Base-by-base conservation (phyloP, 2,888 invertebrate genomes). In the Euproctis similis region DNA sequence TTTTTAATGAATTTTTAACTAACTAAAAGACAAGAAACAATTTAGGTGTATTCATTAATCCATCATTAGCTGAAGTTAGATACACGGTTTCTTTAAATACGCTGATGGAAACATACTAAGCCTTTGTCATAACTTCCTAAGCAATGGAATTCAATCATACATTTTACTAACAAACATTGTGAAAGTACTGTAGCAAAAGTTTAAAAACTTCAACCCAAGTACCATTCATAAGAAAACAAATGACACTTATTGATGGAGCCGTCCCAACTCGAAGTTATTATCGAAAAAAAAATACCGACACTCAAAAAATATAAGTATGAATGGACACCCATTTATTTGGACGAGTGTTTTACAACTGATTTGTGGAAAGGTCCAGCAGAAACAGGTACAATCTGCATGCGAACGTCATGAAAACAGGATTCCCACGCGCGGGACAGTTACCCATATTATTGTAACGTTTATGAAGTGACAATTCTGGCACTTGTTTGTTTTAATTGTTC, bases 371-470 rank as follows among this genome's bases (percentile, higher is more conserved):
- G 40, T 39, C 32, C 30, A 42, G 61, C n/a, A n/a, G n/a, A n/a
- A n/a, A 62, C 70, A 74, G 74, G 75, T 74, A 69, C 57, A 59
- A 54, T 72, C 70, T 75, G 78, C 77, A 74, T 81, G 81, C 80
- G 81, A 82, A 78, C 70, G 65, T 36, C 37, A 35, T 45, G 36
- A 41, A 47, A 42, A 42, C 43, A 41, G 32, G 12, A 58, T 81
- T 82, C 82, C 77, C 84, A 82, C 82, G 82, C 39, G 57, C 61
- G 62, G 66, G 59, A 53, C 64, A 62, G 60, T 63, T 59, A n/a
- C 38, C 6, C 4, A 6, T 4, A 4, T 42, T 38, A 42, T 46
- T 57, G 63, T 59, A 65, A 64, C 56, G 43, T 71, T 73, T 74
- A 73, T 70, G 68, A 70, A 70, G 71, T 75, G 70, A 70, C 68